These are phyloP conservation scores for Trachemys scripta DNA, from an alignment of 2,113 vertebrate species.

Conservation along the genomic window DNA sequence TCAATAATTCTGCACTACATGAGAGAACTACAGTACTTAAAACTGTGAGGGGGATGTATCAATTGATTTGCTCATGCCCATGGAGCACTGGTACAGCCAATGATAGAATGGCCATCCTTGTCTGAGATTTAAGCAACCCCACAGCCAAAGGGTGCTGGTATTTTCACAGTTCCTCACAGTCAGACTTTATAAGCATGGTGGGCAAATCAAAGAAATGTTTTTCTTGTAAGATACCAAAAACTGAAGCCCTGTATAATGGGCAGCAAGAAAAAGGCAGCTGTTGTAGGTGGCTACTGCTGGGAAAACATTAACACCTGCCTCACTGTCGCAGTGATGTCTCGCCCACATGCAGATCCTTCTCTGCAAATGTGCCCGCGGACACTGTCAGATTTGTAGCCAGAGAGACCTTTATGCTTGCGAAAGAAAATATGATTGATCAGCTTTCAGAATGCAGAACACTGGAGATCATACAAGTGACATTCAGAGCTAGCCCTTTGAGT, in stretches of 20 bases:
- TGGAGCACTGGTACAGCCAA: slow-evolving; percentile 68
- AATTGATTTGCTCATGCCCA: slow-evolving; percentile 30
- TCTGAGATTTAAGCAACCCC: slow-evolving; percentile 56
- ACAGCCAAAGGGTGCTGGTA: slow-evolving; percentile 34
- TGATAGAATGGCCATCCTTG: slow-evolving; percentile 63
- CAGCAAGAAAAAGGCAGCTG: slow-evolving; percentile 71
- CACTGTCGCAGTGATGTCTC: slow-evolving; percentile 66
- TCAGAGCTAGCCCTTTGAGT: slow-evolving; percentile 80
- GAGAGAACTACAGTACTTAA: slow-evolving; percentile 76
- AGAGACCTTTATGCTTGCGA: slow-evolving; percentile 67
- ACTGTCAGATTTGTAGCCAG: slow-evolving; percentile 57
- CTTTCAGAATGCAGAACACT: slow-evolving; percentile 47
- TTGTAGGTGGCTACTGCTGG: slow-evolving; percentile 58
- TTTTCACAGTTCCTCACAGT: slow-evolving; percentile 55
- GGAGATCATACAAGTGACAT: slow-evolving; percentile 68
- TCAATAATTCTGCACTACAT: slow-evolving; percentile 77
- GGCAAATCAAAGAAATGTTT: slow-evolving; percentile 36
- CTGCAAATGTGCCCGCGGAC: slow-evolving; percentile 45
- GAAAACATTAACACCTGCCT: slow-evolving; percentile 16
- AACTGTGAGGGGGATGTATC: slow-evolving; percentile 67
- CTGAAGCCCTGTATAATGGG: slow-evolving; percentile 68
- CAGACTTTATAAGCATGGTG: slow-evolving; percentile 66
- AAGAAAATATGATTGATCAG: slow-evolving; percentile 62
- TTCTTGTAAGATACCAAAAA: slow-evolving; percentile 12
- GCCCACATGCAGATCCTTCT: slow-evolving; percentile 72